These are phyloP conservation scores for Acanthornis magna DNA, from an alignment of 2,797 vertebrate genomes.

Conservation along the genomic window DNA sequence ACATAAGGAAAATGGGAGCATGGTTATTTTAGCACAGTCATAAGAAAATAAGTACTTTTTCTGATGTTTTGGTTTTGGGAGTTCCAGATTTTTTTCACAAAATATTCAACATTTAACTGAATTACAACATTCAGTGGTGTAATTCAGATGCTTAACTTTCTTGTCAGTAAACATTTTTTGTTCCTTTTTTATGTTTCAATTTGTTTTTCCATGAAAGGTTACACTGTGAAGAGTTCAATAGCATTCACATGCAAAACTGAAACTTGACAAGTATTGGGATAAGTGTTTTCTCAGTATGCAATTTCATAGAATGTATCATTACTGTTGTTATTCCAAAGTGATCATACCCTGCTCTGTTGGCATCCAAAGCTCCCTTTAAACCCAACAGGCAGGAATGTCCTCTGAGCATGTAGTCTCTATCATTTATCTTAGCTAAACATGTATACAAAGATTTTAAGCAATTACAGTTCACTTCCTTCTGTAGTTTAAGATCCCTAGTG, in stretches of 20 bases:
- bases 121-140: neutral
- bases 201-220: neutral
- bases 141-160: neutral
- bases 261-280: neutral
- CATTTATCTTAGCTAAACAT: neutral
- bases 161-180: neutral
- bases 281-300: neutral
- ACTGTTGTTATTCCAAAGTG: neutral
- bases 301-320: neutral
- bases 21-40: neutral
- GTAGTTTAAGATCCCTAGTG: neutral
- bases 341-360: neutral
- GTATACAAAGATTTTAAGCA: neutral
- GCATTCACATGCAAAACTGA: neutral
- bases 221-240: neutral
- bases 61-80: neutral
- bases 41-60: neutral
- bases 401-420: neutral
- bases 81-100: accelerated
- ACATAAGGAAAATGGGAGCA: neutral
- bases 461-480: neutral
- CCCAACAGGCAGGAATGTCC: neutral
- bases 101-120: neutral
- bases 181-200: neutral
- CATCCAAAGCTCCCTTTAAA: neutral